Conservation (phyloP, 2,888 invertebrate species). For the Stenolophus ochropezus region DNA sequence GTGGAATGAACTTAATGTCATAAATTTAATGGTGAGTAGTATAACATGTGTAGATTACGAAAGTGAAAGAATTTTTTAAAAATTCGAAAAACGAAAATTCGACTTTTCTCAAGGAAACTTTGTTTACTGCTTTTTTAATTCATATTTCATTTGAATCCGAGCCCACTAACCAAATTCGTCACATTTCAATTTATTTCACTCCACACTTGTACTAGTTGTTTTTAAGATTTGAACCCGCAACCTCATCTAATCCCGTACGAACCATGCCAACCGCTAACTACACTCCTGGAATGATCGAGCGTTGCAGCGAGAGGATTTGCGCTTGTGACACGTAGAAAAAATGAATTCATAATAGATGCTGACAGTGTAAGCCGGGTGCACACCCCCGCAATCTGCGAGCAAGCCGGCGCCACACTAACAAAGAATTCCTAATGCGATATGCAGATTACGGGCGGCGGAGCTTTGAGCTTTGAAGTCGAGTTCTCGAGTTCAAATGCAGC, state of each 20-base stretch:
- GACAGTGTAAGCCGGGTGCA: slow-evolving; percentile 13
- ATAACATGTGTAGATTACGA: too few species aligned
- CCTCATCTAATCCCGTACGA: not conserved
- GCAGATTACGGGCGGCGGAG: not conserved
- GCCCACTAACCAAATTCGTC: too few species aligned
- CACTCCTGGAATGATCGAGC: slow-evolving; percentile 14
- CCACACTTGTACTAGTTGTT: too few species aligned
- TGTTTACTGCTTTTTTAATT: too few species aligned
- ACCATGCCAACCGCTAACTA: not conserved
- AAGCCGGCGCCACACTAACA: slow-evolving; percentile 29
- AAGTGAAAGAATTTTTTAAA: too few species aligned
- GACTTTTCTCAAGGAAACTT: too few species aligned
- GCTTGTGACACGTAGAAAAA: slow-evolving; percentile 18
- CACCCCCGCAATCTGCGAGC: slow-evolving; percentile 6
- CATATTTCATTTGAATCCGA: too few species aligned
- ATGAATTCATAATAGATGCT: slow-evolving; percentile 45
- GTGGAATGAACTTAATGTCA: too few species aligned
- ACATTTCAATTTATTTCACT: too few species aligned
- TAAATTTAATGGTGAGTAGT: too few species aligned
- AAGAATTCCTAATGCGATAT: slow-evolving; percentile 20
- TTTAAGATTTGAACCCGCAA: not conserved
- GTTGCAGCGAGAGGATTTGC: slow-evolving; percentile 5
- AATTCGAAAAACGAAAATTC: too few species aligned
- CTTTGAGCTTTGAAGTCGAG: not conserved
- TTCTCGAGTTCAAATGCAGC: not conserved